A percentile compares a stretch with the other conserved stretches of the same genome.
Conservation (phyloP, 2,113 vertebrate genomes). For the Baryphthengus martii region DNA sequence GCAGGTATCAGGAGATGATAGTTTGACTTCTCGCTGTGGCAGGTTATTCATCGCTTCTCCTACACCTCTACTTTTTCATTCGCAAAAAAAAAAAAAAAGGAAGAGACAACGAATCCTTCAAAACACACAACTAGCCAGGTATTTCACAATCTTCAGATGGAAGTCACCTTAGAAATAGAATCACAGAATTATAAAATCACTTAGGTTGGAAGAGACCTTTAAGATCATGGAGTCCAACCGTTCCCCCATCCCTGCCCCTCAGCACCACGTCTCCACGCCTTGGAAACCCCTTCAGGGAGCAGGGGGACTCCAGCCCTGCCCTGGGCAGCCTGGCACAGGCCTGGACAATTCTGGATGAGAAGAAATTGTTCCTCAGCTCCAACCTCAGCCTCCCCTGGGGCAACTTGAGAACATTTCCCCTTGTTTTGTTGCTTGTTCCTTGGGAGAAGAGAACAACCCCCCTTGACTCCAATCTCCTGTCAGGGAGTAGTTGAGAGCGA, state of each 20-base stretch:
- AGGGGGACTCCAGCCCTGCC: no score
- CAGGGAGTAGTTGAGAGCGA: background rate
- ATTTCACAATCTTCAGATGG: background rate
- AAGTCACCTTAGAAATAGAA: background rate
- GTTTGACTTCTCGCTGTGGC: background rate
- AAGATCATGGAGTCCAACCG: background rate
- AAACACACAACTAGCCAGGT: background rate
- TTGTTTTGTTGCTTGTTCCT: no score
- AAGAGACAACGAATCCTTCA: fast-evolving
- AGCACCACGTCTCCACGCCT: background rate
- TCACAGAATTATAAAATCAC: no score
- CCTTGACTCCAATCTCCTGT: background rate
- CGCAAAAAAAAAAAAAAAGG: no score
- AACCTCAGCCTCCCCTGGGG: no score
- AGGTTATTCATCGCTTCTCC: background rate
- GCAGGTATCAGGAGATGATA: background rate
- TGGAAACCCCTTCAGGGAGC: background rate
- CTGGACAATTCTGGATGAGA: no score
- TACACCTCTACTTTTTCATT: background rate
- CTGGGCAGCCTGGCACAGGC: no score
- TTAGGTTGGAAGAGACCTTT: background rate
- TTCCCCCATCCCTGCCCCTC: background rate
- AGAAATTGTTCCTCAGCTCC: no score
- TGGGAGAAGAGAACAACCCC: no score
- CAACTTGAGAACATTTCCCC: no score